A percentile compares a stretch with the other conserved stretches of the same genome.
phyloP scores from a whole-genome alignment of 2,113 vertebrate species.

The Pelmatolapia mariae region DNA sequence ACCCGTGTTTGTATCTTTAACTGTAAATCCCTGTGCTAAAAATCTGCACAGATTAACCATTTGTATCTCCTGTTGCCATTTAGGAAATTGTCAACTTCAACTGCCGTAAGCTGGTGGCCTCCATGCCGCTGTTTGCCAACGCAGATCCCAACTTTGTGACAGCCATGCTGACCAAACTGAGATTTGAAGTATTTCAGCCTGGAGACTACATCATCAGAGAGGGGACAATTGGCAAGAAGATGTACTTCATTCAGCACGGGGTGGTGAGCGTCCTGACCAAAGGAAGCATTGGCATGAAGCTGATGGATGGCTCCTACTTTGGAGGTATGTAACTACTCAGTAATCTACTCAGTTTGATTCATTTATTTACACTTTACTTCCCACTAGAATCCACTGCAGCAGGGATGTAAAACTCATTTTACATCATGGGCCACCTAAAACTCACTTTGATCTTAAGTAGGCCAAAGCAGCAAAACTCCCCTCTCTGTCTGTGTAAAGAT shows the following conservation, averaged over 20 bases:
- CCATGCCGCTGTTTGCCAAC: slow-evolving; percentile 96
- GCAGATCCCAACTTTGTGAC: slow-evolving; percentile 98
- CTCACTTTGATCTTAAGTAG: not conserved
- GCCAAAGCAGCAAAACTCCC: not conserved
- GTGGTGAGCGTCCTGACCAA: slow-evolving; percentile 87
- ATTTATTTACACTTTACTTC: not conserved
- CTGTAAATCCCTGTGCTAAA: not conserved
- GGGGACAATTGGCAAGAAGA: slow-evolving; percentile 97
- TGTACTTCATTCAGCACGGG: slow-evolving; percentile 98
- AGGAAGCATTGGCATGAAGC: slow-evolving; percentile 88
- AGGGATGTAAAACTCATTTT: not conserved
- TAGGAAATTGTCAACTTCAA: slow-evolving; percentile 98
- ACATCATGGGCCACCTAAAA: not conserved
- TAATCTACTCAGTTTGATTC: rapidly evolving
- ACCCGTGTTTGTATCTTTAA: not conserved
- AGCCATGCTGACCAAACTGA: slow-evolving; percentile 94
- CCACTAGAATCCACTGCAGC: not conserved
- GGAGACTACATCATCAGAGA: slow-evolving; percentile 91
- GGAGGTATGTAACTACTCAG: slow-evolving; percentile 77
- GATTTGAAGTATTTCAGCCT: slow-evolving; percentile 96
- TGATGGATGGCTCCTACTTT: slow-evolving; percentile 93
- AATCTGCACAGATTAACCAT: not conserved
- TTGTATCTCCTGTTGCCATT: not conserved
- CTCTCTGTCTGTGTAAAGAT: not conserved
- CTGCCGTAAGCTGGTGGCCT: slow-evolving; percentile 96